A percentile compares a stretch with the other conserved stretches of the same genome.
Conservation (phyloP, 1,140 invertebrate species). For the Drosophila trapezifrons region DNA sequence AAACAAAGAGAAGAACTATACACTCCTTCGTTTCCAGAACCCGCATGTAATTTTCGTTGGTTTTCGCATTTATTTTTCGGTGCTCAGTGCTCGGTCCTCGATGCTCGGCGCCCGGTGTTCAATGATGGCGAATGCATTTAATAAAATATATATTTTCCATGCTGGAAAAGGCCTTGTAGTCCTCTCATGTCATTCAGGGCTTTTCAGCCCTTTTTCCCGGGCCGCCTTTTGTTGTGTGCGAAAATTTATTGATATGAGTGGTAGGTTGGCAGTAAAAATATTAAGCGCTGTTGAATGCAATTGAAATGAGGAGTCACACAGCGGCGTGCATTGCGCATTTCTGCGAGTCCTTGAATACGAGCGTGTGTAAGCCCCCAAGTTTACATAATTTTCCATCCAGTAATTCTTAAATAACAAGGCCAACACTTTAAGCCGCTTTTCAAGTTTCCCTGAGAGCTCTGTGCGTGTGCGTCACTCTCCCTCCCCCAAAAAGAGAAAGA, state of each 20-base stretch:
- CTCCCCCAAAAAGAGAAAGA: constrained; percentile 15
- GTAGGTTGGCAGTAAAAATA: constrained; percentile 65
- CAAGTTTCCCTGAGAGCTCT: constrained; percentile 15
- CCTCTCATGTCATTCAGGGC: constrained; percentile 37
- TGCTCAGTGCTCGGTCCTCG: background rate
- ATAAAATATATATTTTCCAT: constrained; percentile 59
- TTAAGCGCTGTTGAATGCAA: constrained; percentile 73
- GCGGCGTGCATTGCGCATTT: constrained; percentile 13
- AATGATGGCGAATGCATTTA: constrained; percentile 51
- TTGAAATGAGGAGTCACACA: constrained; percentile 63
- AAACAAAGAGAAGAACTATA: constrained; percentile 29
- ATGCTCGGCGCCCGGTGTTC: too few relatives aligned
- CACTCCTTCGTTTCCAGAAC: constrained; percentile 14
- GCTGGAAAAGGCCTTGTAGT: constrained; percentile 19
- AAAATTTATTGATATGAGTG: constrained; percentile 67
- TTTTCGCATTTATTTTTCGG: constrained; percentile 36
- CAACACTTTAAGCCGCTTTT: constrained; percentile 60
- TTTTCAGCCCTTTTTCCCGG: constrained; percentile 42
- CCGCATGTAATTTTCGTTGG: constrained; percentile 33
- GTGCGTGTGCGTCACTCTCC: constrained; percentile 54
- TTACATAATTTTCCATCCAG: constrained; percentile 69
- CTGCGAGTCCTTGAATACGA: constrained; percentile 14
- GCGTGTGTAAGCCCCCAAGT: constrained; percentile 56
- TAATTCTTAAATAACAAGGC: constrained; percentile 77
- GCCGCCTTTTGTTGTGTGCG: constrained; percentile 69